phyloP scores from a whole-genome alignment of 1,140 invertebrate genomes.

The Penaeus japonicus region DNA sequence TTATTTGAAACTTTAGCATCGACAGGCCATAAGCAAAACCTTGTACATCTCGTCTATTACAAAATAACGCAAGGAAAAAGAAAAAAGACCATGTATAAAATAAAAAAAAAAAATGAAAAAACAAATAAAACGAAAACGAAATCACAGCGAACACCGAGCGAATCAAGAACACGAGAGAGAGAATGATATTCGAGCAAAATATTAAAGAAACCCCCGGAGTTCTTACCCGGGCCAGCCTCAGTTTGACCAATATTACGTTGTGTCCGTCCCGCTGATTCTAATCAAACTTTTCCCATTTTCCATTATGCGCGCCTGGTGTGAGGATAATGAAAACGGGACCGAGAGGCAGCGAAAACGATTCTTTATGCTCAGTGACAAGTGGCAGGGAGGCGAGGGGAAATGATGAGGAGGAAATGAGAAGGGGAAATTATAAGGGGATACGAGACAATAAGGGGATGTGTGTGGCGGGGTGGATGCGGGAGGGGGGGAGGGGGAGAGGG shows the following conservation, averaged over 20 bases:
- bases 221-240: conserved; percentile 28
- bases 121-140: too few species aligned
- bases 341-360: conserved; percentile 53
- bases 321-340: conserved; percentile 56
- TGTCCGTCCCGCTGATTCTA: conserved; percentile 56
- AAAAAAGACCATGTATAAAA: too few species aligned
- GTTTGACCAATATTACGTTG: conserved; percentile 56
- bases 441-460: conserved; percentile 41
- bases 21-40: too few species aligned
- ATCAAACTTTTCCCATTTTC: conserved; percentile 57
- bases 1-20: too few species aligned
- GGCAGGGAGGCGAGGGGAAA: conserved; percentile 23
- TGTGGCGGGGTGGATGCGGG: background rate
- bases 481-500: too few species aligned
- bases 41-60: too few species aligned
- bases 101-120: too few species aligned
- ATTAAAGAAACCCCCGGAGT: conserved; percentile 39
- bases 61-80: too few species aligned
- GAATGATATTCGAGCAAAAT: conserved; percentile 49
- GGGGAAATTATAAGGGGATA: conserved; percentile 41
- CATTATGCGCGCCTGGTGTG: conserved; percentile 56
- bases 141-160: too few species aligned
- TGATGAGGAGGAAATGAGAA: conserved; percentile 44
- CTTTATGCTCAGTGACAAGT: conserved; percentile 54
- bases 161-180: conserved; percentile 12